Evolutionary conservation across 2,797 vertebrate genomes (phyloP).

Genomic region (Lerista edwardsae): DNA sequence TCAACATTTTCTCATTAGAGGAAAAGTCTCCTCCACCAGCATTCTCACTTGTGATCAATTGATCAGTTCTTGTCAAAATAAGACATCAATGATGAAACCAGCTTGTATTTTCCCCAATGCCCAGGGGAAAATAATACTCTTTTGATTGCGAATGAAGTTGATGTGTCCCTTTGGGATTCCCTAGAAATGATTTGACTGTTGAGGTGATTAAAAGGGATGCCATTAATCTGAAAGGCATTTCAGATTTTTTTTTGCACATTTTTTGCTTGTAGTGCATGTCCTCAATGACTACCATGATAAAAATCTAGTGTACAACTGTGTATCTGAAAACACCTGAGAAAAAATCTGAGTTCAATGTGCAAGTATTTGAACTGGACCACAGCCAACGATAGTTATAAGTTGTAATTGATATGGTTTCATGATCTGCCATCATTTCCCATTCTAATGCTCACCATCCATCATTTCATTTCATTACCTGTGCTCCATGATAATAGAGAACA

Average conservation of each 20-base stretch:
- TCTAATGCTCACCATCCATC: background rate
- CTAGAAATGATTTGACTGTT: conserved; percentile 41
- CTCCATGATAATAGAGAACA: background rate
- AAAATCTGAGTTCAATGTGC: background rate
- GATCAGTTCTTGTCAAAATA: background rate
- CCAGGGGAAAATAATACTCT: conserved; percentile 34
- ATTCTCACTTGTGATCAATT: conserved; percentile 11
- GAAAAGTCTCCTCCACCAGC: background rate
- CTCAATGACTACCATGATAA: background rate
- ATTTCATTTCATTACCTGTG: background rate
- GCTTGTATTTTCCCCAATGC: conserved; percentile 7
- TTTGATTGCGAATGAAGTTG: conserved; percentile 36
- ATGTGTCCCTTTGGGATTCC: conserved; percentile 43
- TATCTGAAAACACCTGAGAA: too few relatives aligned
- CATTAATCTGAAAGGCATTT: background rate
- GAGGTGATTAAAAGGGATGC: background rate
- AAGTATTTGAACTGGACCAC: background rate
- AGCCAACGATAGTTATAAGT: background rate
- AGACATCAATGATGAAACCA: conserved; percentile 26
- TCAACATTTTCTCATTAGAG: conserved; percentile 16
- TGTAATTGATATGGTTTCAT: background rate
- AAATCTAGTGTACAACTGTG: background rate
- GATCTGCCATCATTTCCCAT: background rate
- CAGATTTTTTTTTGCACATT: too few relatives aligned
- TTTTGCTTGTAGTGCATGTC: background rate